Evolutionary conservation across 2,888 invertebrate genomes (phyloP).

Genomic region (Diadegma fenestrale): DNA sequence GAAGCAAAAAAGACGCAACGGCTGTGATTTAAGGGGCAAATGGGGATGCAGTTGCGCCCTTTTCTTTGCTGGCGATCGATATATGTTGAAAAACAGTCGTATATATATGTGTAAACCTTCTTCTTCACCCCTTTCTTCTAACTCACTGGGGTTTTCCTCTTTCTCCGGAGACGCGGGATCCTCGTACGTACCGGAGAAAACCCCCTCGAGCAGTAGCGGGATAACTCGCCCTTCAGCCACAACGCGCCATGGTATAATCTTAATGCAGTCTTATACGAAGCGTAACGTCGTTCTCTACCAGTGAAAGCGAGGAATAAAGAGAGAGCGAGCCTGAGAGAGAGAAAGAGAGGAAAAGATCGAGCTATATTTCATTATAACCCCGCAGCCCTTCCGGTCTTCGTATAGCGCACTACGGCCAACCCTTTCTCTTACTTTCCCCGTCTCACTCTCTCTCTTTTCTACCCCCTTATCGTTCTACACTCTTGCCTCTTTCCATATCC

Average conservation of each 20-base stretch:
- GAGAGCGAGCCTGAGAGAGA: slow-evolving; percentile 41
- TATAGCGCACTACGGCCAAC: slow-evolving; percentile 76
- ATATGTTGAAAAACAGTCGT: not conserved
- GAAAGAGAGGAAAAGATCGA: slow-evolving; percentile 58
- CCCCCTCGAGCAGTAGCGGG: slow-evolving; percentile 52
- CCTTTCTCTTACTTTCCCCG: slow-evolving; percentile 77
- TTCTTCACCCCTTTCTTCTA: slow-evolving; percentile 71
- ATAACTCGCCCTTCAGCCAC: slow-evolving; percentile 73
- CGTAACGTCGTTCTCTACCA: slow-evolving; percentile 78
- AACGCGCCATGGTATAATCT: slow-evolving; percentile 83
- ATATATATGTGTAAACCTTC: slow-evolving; percentile 45
- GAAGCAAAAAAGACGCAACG: slow-evolving; percentile 21
- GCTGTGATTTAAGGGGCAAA: not conserved
- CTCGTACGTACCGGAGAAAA: slow-evolving; percentile 66
- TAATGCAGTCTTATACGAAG: slow-evolving; percentile 85
- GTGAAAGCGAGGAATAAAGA: slow-evolving; percentile 60
- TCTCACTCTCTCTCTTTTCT: not conserved
- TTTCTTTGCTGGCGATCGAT: slow-evolving; percentile 26
- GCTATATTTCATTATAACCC: slow-evolving; percentile 85
- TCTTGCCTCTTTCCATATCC: slow-evolving; percentile 44
- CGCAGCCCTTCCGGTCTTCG: slow-evolving; percentile 82
- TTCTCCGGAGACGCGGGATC: slow-evolving; percentile 60
- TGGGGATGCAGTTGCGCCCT: slow-evolving; percentile 20
- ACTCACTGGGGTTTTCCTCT: slow-evolving; percentile 66
- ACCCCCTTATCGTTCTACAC: slow-evolving; percentile 11